Percentiles rank a stretch among this genome's conserved stretches.
Conservation (phyloP, 2,797 vertebrate species). For the Brotula barbata region DNA sequence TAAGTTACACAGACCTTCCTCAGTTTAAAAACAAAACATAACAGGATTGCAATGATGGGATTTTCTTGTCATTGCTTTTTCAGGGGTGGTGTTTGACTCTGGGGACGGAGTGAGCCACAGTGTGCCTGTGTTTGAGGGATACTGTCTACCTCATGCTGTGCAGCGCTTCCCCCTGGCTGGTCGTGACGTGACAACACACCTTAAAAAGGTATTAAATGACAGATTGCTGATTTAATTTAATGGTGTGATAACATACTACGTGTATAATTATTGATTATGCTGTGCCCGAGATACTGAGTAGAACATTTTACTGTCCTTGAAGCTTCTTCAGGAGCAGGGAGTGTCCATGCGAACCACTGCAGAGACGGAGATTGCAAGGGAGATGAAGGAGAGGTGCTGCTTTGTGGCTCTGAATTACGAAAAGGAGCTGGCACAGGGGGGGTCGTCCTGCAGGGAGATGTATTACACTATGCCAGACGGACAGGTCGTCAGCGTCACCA, state of each 20-base stretch:
- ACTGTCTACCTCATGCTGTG: constrained; percentile 77
- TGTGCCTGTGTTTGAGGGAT: constrained; percentile 81
- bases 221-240: no score
- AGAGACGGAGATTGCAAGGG: constrained; percentile 79
- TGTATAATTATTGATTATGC: no score
- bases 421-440: constrained; percentile 48
- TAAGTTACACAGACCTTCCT: no score
- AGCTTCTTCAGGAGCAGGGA: constrained; percentile 81
- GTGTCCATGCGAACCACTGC: constrained; percentile 76
- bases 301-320: background rate
- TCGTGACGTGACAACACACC: constrained; percentile 74
- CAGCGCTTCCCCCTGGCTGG: constrained; percentile 79
- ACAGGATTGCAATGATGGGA: background rate
- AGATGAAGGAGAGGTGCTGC: constrained; percentile 82
- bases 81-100: constrained; percentile 82
- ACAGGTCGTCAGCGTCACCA: constrained; percentile 62
- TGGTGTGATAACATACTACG: no score
- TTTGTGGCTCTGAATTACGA: constrained; percentile 72
- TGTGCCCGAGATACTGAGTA: no score
- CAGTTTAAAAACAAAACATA: no score
- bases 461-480: constrained; percentile 80
- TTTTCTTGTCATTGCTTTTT: background rate
- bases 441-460: constrained; percentile 38
- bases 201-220: constrained; percentile 79
- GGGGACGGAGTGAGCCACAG: constrained; percentile 81